Evolutionary conservation across 1,140 invertebrate genomes (phyloP).

Genomic region (Teleopsis dalmanni): DNA sequence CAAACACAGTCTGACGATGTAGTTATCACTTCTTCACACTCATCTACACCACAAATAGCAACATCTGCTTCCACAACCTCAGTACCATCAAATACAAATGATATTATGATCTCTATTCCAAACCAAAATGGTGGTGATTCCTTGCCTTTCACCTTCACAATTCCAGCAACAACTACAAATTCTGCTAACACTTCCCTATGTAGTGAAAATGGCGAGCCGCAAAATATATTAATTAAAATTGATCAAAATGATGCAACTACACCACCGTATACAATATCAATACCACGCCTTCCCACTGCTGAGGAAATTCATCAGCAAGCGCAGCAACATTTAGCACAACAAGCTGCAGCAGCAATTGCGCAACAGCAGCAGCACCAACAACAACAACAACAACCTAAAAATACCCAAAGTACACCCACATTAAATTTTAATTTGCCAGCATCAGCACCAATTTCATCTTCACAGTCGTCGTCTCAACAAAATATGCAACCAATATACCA

Average conservation of each 20-base stretch:
- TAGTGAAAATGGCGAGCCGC: constrained; percentile 10
- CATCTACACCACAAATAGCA: constrained; percentile 1
- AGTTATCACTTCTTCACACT: constrained; percentile 5
- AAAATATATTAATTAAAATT: constrained; percentile 44
- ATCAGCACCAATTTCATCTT: neutral
- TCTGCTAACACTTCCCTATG: constrained; percentile 4
- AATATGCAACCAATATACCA: neutral
- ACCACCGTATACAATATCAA: constrained; percentile 39
- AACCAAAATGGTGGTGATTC: constrained; percentile 38
- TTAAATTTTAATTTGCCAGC: constrained; percentile 1
- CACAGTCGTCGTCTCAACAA: neutral
- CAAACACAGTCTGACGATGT: constrained; percentile 7
- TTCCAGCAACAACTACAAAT: constrained; percentile 27
- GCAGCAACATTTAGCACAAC: constrained; percentile 35
- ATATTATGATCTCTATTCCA: constrained; percentile 45
- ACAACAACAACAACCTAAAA: constrained; percentile 12
- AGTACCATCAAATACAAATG: constrained; percentile 16
- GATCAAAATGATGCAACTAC: constrained; percentile 27
- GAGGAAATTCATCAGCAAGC: constrained; percentile 41
- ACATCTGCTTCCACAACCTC: constrained; percentile 6
- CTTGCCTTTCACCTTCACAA: constrained; percentile 40
- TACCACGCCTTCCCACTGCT: constrained; percentile 36
- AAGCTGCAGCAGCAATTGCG: constrained; percentile 17
- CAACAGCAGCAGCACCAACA: neutral
- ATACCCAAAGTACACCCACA: constrained; percentile 12